phyloP scores from a whole-genome alignment of 2,797 vertebrate species.

The Esox lucius region DNA sequence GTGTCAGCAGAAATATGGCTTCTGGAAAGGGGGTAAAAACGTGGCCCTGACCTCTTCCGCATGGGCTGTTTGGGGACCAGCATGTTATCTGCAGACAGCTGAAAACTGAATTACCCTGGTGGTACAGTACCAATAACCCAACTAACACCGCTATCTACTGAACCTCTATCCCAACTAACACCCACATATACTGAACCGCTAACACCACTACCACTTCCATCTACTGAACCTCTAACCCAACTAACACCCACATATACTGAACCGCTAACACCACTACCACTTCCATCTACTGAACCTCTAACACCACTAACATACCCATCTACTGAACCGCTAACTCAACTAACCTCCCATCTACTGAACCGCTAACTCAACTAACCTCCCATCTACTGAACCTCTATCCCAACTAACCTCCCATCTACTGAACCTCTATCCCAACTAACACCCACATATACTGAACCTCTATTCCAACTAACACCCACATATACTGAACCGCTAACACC shows the following conservation, averaged over 20 bases:
- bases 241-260: neutral
- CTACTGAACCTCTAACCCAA: neutral
- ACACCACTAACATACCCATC: neutral
- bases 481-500: neutral
- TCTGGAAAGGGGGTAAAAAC: slow-evolving; percentile 43
- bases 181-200: neutral
- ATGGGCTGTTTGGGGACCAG: neutral
- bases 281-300: neutral
- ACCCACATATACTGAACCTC: neutral
- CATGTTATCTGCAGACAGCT: slow-evolving; percentile 11
- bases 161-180: neutral
- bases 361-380: neutral
- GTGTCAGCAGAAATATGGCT: slow-evolving; percentile 70
- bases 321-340: neutral
- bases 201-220: neutral
- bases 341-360: neutral
- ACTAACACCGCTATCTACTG: neutral
- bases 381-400: neutral
- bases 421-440: neutral
- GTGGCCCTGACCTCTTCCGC: slow-evolving; percentile 39
- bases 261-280: neutral
- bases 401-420: neutral
- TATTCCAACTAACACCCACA: neutral
- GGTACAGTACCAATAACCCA: neutral
- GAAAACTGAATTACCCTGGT: slow-evolving; percentile 10